Percentiles rank a stretch among this genome's conserved stretches.
These are phyloP conservation scores for Ciconia maguari DNA, from an alignment of 2,113 vertebrate genomes.

Conservation along the genomic window DNA sequence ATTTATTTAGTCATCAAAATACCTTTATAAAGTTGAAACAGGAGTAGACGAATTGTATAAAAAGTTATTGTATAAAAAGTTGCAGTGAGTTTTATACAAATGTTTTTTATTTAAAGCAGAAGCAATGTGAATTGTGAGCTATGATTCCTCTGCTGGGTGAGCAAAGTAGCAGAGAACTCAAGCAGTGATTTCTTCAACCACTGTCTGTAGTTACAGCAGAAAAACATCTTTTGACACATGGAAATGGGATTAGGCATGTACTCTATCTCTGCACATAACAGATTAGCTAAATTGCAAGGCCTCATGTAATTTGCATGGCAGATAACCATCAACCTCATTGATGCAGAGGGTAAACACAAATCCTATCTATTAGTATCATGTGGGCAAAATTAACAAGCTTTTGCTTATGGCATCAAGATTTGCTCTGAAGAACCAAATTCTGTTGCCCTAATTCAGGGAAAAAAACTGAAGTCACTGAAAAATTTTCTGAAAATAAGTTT, in stretches of 20 bases:
- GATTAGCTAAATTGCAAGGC: neutral
- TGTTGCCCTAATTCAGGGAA: neutral
- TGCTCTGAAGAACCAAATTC: neutral
- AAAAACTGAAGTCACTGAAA: neutral
- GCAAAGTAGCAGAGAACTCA: neutral
- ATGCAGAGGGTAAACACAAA: neutral
- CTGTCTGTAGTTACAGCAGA: neutral
- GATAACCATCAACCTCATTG: neutral
- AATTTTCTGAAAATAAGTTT: neutral
- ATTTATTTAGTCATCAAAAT: neutral
- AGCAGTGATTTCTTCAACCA: neutral
- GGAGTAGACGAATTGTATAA: neutral
- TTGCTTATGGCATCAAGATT: neutral
- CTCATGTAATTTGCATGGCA: neutral
- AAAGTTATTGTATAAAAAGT: neutral
- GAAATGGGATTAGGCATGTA: neutral
- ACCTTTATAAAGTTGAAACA: neutral
- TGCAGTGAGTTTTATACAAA: neutral
- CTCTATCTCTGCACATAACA: neutral
- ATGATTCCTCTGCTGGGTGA: neutral
- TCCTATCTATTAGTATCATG: neutral
- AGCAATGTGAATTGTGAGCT: neutral
- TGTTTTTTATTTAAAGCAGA: neutral
- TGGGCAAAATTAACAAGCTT: neutral
- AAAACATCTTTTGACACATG: neutral